Conservation (phyloP, 1,140 invertebrate species). For the Parapsyche elsis region DNA sequence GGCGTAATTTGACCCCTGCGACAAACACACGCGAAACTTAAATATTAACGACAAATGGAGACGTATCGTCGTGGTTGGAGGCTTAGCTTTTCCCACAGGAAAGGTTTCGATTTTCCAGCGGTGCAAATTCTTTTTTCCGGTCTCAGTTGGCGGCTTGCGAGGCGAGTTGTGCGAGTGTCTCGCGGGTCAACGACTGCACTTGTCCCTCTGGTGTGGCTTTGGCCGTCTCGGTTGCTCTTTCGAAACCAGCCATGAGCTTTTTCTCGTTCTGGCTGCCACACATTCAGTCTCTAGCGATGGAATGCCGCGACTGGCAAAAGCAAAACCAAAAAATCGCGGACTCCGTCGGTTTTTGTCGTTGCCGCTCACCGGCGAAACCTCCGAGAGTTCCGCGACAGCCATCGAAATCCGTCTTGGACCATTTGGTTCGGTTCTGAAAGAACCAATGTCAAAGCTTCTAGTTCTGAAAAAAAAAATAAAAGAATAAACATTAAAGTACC, state of each 20-base stretch:
- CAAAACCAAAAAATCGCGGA: constrained; percentile 12
- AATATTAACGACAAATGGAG: no score
- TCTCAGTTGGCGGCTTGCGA: background rate
- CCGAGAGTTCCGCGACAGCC: no score
- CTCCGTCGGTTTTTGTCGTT: background rate
- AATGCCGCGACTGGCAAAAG: background rate
- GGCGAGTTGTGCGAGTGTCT: no score
- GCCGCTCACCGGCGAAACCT: background rate
- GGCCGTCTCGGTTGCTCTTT: background rate
- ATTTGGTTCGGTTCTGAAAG: no score
- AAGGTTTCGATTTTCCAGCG: background rate
- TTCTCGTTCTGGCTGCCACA: background rate
- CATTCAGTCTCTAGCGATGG: background rate
- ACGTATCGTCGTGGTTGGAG: no score
- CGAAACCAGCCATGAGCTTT: background rate
- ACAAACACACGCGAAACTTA: no score
- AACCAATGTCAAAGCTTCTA: no score
- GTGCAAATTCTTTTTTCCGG: constrained; percentile 16
- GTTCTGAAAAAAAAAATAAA: no score
- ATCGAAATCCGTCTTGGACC: no score
- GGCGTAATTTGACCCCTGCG: no score
- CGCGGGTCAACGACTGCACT: constrained; percentile 19
- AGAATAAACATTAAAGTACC: no score
- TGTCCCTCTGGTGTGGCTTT: background rate
- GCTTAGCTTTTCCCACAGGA: constrained; percentile 3